Conservation (phyloP, 2,113 vertebrate species). For the Corapipo altera region DNA sequence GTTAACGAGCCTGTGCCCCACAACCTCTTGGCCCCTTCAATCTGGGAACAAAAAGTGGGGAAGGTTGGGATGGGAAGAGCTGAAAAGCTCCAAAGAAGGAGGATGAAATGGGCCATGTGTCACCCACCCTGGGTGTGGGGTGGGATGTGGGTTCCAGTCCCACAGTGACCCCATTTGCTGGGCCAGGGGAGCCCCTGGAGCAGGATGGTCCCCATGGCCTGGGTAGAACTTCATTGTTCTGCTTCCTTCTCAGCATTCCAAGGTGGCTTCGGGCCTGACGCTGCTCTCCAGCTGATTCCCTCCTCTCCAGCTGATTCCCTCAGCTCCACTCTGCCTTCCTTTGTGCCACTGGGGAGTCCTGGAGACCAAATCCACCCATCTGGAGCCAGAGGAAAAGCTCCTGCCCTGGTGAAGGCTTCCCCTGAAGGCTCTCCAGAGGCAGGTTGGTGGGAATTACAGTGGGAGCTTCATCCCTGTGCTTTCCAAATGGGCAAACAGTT, state of each 20-base stretch:
- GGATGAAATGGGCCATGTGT: background rate
- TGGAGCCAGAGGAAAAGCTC: background rate
- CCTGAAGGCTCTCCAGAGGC: background rate
- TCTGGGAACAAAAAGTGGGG: background rate
- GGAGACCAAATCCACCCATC: background rate
- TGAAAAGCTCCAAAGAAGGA: background rate
- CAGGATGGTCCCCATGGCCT: background rate
- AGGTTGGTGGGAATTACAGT: background rate
- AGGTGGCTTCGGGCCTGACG: background rate
- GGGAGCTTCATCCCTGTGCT: background rate
- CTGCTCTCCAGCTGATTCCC: background rate
- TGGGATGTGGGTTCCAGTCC: background rate
- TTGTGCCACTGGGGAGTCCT: background rate
- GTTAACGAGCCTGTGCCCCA: background rate
- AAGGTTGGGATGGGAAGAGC: background rate
- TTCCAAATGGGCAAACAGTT: background rate
- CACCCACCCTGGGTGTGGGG: background rate
- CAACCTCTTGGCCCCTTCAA: accelerated
- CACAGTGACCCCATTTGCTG: background rate
- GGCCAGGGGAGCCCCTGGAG: background rate
- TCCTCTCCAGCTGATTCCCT: background rate
- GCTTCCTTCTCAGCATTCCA: background rate
- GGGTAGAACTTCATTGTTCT: background rate
- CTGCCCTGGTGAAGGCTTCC: background rate
- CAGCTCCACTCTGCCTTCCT: background rate